phyloP scores from a whole-genome alignment of 2,113 vertebrate species.

The Taxidea taxus region DNA sequence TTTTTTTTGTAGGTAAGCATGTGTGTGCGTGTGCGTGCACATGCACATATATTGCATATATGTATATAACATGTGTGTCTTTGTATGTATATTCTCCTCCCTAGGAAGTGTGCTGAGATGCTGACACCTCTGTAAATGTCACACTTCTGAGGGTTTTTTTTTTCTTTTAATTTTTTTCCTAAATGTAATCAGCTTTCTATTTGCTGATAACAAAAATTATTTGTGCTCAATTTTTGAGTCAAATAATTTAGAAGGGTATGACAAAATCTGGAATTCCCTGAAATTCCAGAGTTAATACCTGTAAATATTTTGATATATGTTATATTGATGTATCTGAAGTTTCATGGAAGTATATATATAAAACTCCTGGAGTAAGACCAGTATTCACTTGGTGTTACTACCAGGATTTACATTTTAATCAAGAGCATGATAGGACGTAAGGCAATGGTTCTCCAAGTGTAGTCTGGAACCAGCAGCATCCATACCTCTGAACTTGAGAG shows the following conservation, averaged over 20 bases:
- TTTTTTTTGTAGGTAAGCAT: not conserved
- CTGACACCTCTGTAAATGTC: not conserved
- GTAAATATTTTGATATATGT: not conserved
- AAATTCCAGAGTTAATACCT: slow-evolving; percentile 15
- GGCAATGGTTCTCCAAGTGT: not conserved
- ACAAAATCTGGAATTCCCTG: not conserved
- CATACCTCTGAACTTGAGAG: not conserved
- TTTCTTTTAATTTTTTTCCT: not conserved
- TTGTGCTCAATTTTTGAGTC: not conserved
- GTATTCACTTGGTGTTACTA: not conserved
- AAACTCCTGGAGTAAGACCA: not conserved
- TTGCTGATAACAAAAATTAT: slow-evolving; percentile 28
- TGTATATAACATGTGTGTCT: not conserved
- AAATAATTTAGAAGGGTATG: not conserved
- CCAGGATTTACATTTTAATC: not conserved
- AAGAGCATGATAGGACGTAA: not conserved
- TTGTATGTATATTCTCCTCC: not conserved
- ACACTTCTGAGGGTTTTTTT: not conserved
- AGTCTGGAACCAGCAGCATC: not conserved
- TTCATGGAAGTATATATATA: not conserved
- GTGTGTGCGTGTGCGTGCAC: not conserved
- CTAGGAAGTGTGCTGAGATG: not conserved
- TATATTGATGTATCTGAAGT: slow-evolving; percentile 39
- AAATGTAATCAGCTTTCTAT: not conserved
- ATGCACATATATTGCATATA: fast-evolving